Percentiles rank a stretch among this genome's conserved stretches.
phyloP scores from a whole-genome alignment of 2,888 invertebrate genomes.

The Brachypalpus laphriformis region DNA sequence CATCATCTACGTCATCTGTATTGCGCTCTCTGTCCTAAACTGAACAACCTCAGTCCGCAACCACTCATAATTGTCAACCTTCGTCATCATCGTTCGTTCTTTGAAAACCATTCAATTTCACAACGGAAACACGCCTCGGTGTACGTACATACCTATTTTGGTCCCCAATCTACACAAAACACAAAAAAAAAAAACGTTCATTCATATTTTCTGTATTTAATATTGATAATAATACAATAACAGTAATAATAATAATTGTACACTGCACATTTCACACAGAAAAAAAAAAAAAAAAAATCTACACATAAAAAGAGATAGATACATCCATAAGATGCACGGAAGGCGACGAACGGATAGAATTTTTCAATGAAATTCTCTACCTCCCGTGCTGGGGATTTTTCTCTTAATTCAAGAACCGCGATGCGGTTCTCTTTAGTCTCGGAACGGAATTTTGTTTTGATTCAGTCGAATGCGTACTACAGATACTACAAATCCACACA shows the following conservation, averaged over 20 bases:
- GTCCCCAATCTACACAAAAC: neutral
- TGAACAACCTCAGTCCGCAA: too few relatives aligned
- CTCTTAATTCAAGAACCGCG: conserved; percentile 37
- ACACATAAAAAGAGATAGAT: conserved; percentile 5
- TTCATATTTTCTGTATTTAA: conserved; percentile 47
- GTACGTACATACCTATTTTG: neutral
- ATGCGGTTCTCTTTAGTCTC: conserved; percentile 11
- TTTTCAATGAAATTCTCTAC: conserved; percentile 67
- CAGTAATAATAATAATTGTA: conserved; percentile 41
- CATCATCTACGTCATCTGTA: neutral
- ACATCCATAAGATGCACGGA: conserved; percentile 21
- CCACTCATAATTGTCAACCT: conserved; percentile 33
- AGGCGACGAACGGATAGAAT: too few relatives aligned
- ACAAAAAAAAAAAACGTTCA: neutral
- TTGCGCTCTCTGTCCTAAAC: neutral
- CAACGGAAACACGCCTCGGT: conserved; percentile 16
- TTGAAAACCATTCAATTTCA: conserved; percentile 28
- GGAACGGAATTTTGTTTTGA: conserved; percentile 66
- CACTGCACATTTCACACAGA: conserved; percentile 43
- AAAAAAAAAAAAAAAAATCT: conserved; percentile 4
- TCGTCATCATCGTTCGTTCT: conserved; percentile 1
- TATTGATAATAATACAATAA: conserved; percentile 60
- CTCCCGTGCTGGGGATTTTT: neutral
- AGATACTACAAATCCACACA: conserved; percentile 35
- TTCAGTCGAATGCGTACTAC: conserved; percentile 47